Percentiles rank a stretch among this genome's conserved stretches.
Evolutionary conservation across 2,113 vertebrate genomes (phyloP).

Genomic region (Rhynchomys soricoides): DNA sequence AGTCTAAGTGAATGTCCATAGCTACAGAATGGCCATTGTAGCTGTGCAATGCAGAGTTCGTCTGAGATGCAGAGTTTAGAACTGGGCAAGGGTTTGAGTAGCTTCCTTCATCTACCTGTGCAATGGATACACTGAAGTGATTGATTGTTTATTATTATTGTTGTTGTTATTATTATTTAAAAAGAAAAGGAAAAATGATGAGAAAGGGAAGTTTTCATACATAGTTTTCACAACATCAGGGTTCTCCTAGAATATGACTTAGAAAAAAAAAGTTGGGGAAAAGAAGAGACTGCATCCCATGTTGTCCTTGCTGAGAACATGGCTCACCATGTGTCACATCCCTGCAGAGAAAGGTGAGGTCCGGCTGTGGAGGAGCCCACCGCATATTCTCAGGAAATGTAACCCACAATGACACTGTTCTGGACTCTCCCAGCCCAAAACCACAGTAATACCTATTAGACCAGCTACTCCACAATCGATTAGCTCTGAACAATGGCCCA

Average conservation of each 20-base stretch:
- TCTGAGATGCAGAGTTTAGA: neutral
- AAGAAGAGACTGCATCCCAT: neutral
- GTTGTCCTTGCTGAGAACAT: neutral
- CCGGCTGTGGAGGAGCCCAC: rapidly evolving
- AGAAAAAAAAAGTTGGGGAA: too few species aligned
- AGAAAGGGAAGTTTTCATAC: neutral
- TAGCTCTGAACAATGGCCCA: neutral
- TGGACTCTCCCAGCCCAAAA: neutral
- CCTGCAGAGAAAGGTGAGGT: neutral
- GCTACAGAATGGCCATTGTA: neutral
- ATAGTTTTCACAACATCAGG: neutral
- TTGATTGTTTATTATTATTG: neutral
- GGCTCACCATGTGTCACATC: neutral
- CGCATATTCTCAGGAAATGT: neutral
- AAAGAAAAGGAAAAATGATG: neutral
- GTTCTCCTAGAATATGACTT: neutral
- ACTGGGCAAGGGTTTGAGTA: neutral
- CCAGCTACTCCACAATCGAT: neutral
- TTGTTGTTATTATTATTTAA: too few species aligned
- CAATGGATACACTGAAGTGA: neutral
- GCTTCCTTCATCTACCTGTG: neutral
- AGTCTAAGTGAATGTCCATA: too few species aligned
- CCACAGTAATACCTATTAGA: neutral
- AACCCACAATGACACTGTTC: neutral
- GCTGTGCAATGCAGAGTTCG: neutral